Evolutionary conservation across 1,140 invertebrate species (phyloP), one percentile per base, ranked within the genome.

Genomic region (Marisa cornuarietis): DNA sequence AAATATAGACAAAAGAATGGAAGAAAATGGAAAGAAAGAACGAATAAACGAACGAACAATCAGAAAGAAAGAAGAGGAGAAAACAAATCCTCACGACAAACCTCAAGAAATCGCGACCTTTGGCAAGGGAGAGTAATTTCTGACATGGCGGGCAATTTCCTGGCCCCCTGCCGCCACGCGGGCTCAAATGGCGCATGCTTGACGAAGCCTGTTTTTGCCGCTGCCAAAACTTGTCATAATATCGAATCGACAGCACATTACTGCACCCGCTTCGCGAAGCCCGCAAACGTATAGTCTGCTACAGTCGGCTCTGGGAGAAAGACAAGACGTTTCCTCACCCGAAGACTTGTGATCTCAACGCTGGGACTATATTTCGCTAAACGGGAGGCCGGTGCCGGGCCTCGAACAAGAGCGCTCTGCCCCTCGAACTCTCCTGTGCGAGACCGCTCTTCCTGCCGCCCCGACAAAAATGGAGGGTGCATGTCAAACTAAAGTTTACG

Each of bases 121-220:
- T 68, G 26, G n/a, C 22, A 13, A 24, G n/a, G 73, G 62, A 49
- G 63, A 77, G 76, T 77, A 77, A 77, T 77, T 77, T 69, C 49
- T 77, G 76, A 77, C 76, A 77, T 54, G 51, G 76, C 76, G 51
- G 65, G 65, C 63, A 69, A 77, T 69, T 77, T 77, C 63, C 76
- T 77, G 63, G 18, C 76, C 76, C 76, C 76, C 76, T 68, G 76
- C 63, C 24, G 76, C 54, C 65, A 4, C 16, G 6, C 18, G n/a
- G n/a, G 76, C 76, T 77, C 76, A 52, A 77, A 54, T 77, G 31
- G 63, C 76, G 65, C 63, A 54, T 22, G 76, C 49, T 77, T 77
- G 76, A 66, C 76, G 61, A n/a, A 22, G 76, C 42, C 18, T 42
- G 76, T 77, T 52, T 68, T 69, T 69, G 52, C 14, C 65, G 31